phyloP scores from a whole-genome alignment of 2,113 vertebrate genomes.

The Aegotheles bennettii region DNA sequence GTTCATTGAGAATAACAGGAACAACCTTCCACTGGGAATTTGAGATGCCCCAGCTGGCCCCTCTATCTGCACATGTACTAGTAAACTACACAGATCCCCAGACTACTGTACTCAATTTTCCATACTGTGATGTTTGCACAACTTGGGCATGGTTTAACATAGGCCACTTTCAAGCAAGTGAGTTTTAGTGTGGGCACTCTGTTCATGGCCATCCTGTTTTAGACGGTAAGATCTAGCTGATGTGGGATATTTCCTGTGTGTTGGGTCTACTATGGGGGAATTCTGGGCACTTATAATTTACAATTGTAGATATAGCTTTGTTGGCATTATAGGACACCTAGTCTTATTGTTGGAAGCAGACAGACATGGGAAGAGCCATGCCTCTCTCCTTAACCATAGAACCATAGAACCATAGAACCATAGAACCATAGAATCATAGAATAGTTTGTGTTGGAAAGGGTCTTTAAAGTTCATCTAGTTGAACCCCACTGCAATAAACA shows the following conservation, averaged over 20 bases:
- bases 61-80: not conserved
- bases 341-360: not conserved
- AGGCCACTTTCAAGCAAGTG: not conserved
- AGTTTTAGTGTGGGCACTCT: not conserved
- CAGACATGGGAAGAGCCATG: not conserved
- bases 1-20: not conserved
- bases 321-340: not conserved
- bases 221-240: not conserved
- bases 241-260: not conserved
- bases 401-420: too few species aligned
- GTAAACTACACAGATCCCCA: not conserved
- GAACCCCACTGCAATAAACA: too few species aligned
- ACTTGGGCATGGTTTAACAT: not conserved
- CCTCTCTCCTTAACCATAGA: not conserved
- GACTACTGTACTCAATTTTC: not conserved
- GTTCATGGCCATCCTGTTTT: not conserved
- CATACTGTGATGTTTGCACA: not conserved
- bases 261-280: not conserved
- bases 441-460: too few species aligned
- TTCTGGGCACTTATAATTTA: not conserved
- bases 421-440: too few species aligned
- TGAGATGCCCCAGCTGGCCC: not conserved
- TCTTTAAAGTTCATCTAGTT: too few species aligned
- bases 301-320: not conserved
- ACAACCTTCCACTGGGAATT: not conserved